A percentile compares a stretch with the other conserved stretches of the same genome.
Evolutionary conservation across 2,888 invertebrate species (phyloP).

Genomic region (Nycteola revayana): DNA sequence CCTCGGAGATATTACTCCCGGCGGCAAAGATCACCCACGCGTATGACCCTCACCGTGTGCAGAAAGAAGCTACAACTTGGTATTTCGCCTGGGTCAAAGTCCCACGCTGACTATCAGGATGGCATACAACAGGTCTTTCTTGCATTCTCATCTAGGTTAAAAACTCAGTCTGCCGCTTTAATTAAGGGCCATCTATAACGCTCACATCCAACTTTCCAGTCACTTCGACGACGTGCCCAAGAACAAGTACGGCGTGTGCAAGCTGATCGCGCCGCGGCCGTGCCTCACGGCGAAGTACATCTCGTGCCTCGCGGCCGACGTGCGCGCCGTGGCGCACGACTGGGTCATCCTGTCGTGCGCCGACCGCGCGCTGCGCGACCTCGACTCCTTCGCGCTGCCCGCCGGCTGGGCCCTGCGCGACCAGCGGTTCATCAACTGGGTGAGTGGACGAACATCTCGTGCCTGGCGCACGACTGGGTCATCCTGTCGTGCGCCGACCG

Average conservation of each 20-base stretch:
- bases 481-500: too few relatives aligned
- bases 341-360: constrained; percentile 87
- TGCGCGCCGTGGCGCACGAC: constrained; percentile 84
- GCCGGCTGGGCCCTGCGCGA: constrained; percentile 83
- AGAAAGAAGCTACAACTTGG: too few relatives aligned
- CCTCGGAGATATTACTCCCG: too few relatives aligned
- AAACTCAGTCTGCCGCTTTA: too few relatives aligned
- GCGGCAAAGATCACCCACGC: too few relatives aligned
- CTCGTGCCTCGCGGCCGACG: constrained; percentile 85
- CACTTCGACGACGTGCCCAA: constrained; percentile 80
- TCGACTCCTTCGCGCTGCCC: constrained; percentile 79
- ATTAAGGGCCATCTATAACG: too few relatives aligned
- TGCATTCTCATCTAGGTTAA: too few relatives aligned
- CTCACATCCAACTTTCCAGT: constrained; percentile 30
- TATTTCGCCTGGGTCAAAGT: too few relatives aligned
- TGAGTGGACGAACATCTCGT: constrained; percentile 26
- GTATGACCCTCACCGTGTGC: too few relatives aligned
- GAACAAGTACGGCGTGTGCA: constrained; percentile 77
- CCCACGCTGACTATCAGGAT: too few relatives aligned
- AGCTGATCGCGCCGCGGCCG: constrained; percentile 85
- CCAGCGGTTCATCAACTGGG: constrained; percentile 68
- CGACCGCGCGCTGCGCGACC: constrained; percentile 50
- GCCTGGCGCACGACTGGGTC: too few relatives aligned
- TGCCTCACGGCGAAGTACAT: constrained; percentile 89
- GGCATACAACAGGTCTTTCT: too few relatives aligned